Evolutionary conservation across 35 echinoderm and acorn worm species (phyloP).

Genomic region (Lytechinus variegatus): DNA sequence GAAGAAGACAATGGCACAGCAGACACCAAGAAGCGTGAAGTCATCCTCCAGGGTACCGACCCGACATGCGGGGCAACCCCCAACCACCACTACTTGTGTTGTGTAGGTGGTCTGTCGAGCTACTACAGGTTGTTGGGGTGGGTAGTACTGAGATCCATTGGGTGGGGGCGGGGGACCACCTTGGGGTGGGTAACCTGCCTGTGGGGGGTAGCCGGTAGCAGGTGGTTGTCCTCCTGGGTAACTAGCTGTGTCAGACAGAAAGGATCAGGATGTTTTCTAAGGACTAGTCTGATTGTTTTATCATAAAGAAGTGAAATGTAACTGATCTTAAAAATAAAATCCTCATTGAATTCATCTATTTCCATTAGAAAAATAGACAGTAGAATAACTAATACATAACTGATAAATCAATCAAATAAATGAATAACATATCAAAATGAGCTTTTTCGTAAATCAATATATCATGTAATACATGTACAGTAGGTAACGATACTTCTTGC

Average conservation of each 20-base stretch:
- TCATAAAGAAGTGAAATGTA: neutral
- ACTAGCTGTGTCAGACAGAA: neutral
- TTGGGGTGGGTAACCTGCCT: constrained; percentile 53
- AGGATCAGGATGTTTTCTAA: neutral
- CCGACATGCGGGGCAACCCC: constrained; percentile 72
- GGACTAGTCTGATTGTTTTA: neutral
- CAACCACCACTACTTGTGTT: constrained; percentile 77
- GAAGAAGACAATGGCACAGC: constrained; percentile 88
- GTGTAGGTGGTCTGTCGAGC: constrained; percentile 43
- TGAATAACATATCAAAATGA: too few species aligned
- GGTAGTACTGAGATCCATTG: constrained; percentile 15
- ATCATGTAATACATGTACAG: too few species aligned
- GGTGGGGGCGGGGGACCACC: neutral
- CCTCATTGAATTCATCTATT: too few species aligned
- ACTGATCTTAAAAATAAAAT: neutral
- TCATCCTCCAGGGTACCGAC: constrained; percentile 72
- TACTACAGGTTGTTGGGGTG: constrained; percentile 9
- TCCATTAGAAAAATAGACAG: too few species aligned
- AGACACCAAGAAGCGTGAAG: constrained; percentile 79
- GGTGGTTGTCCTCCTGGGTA: neutral
- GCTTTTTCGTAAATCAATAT: too few species aligned
- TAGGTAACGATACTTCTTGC: too few species aligned
- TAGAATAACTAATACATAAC: too few species aligned
- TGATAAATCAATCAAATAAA: too few species aligned
- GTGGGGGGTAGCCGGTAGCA: constrained; percentile 41